Conservation (phyloP, 2,797 vertebrate species). For the Peromyscus attwateri region DNA sequence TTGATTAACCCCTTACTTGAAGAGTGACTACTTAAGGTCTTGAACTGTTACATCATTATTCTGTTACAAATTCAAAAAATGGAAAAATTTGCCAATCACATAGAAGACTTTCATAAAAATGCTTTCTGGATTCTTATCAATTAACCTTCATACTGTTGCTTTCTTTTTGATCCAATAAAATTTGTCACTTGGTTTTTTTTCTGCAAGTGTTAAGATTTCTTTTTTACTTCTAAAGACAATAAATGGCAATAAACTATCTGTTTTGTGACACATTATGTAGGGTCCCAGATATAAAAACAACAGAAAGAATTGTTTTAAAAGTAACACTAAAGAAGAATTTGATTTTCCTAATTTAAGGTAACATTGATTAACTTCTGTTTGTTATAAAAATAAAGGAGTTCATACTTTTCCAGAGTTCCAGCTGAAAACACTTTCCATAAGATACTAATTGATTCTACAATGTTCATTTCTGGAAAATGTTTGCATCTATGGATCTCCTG, state of each 20-base stretch:
- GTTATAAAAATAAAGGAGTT: background rate
- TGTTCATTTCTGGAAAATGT: slow-evolving; percentile 8
- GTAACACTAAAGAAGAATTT: slow-evolving; percentile 37
- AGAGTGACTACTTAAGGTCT: background rate
- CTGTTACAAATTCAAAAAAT: background rate
- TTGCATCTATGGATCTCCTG: background rate
- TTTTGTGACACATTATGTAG: background rate
- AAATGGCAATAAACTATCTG: background rate
- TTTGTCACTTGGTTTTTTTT: slow-evolving; percentile 2
- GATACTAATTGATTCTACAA: background rate
- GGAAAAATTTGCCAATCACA: background rate
- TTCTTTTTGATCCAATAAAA: slow-evolving; percentile 1
- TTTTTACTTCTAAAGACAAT: slow-evolving; percentile 36
- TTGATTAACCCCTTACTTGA: background rate
- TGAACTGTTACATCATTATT: background rate
- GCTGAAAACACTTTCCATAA: background rate
- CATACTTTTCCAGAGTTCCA: background rate
- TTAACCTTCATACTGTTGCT: background rate
- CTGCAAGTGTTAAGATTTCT: background rate
- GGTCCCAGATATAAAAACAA: background rate
- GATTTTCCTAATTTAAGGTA: slow-evolving; percentile 22
- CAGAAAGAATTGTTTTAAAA: slow-evolving; percentile 16
- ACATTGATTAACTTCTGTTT: background rate
- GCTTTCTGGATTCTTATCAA: background rate
- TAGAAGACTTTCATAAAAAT: background rate